These are phyloP conservation scores for Leuctra nigra DNA, from an alignment of 2,888 invertebrate species.

Conservation along the genomic window DNA sequence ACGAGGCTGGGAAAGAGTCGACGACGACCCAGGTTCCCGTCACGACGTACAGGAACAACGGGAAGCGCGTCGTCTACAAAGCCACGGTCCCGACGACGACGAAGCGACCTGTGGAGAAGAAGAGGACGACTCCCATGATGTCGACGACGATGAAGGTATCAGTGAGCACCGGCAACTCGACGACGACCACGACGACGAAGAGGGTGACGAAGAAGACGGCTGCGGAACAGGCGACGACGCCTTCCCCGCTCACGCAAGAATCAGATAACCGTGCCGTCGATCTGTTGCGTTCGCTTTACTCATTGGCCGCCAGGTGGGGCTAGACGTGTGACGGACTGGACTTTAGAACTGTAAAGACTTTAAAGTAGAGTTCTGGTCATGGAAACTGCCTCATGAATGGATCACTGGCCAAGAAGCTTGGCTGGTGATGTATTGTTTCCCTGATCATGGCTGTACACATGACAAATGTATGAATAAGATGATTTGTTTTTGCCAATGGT, in stretches of 20 bases:
- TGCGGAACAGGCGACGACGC: slow-evolving; percentile 38
- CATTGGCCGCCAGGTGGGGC: slow-evolving; percentile 77
- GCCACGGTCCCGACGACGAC: slow-evolving; percentile 11
- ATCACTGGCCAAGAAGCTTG: too few relatives aligned
- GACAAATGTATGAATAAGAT: too few relatives aligned
- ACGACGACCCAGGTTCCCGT: slow-evolving; percentile 2
- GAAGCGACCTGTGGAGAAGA: slow-evolving; percentile 33
- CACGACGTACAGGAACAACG: slow-evolving; percentile 14
- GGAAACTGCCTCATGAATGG: too few relatives aligned
- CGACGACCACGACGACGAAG: slow-evolving; percentile 2
- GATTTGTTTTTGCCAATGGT: too few relatives aligned
- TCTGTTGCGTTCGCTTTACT: slow-evolving; percentile 73
- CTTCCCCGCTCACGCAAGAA: slow-evolving; percentile 32
- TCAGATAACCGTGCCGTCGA: slow-evolving; percentile 76
- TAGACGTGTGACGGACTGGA: slow-evolving; percentile 2
- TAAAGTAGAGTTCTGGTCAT: slow-evolving; percentile 23
- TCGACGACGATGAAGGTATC: slow-evolving; percentile 37
- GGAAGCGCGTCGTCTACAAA: slow-evolving; percentile 8
- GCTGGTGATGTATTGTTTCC: slow-evolving; percentile 16
- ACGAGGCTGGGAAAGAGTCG: not conserved
- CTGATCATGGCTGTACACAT: slow-evolving; percentile 23
- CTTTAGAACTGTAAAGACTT: not conserved
- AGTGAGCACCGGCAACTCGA: slow-evolving; percentile 40
- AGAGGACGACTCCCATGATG: slow-evolving; percentile 42
- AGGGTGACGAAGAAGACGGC: not conserved